These are phyloP conservation scores for Siderastrea siderea DNA, from an alignment of 92 coral and sea anemone genomes.

Conservation along the genomic window DNA sequence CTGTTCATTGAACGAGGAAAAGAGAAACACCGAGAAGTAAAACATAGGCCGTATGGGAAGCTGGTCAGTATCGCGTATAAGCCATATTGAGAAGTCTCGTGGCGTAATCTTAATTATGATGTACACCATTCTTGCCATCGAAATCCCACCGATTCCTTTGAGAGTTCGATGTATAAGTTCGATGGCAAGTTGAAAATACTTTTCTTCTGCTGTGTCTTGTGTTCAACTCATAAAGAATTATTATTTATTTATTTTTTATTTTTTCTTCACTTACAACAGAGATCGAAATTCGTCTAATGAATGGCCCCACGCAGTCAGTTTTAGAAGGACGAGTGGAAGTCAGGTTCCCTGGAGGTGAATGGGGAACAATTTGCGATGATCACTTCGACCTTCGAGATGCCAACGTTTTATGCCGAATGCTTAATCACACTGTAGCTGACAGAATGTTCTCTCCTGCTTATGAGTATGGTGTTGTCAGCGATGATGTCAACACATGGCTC, in stretches of 20 bases:
- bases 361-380: constrained; percentile 52
- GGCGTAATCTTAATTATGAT: too few relatives aligned
- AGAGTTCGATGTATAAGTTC: too few relatives aligned
- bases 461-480: constrained; percentile 1
- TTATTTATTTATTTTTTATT: neutral
- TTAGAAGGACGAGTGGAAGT: constrained; percentile 38
- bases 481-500: constrained; percentile 30
- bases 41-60: too few relatives aligned
- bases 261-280: neutral
- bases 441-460: neutral
- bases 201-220: neutral
- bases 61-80: too few relatives aligned
- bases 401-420: constrained; percentile 37
- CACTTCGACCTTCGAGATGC: constrained; percentile 51
- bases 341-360: constrained; percentile 3
- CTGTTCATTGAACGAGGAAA: too few relatives aligned
- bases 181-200: too few relatives aligned
- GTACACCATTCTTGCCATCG: too few relatives aligned
- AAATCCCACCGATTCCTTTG: too few relatives aligned
- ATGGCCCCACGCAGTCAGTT: neutral
- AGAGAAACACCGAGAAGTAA: too few relatives aligned
- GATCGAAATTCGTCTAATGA: constrained; percentile 29
- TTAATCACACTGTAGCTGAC: constrained; percentile 1
- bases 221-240: neutral
- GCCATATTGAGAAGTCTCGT: too few relatives aligned